Evolutionary conservation across 1,140 invertebrate species (phyloP), one percentile per base, ranked within the genome.

Genomic region (Drosophila simulans): DNA sequence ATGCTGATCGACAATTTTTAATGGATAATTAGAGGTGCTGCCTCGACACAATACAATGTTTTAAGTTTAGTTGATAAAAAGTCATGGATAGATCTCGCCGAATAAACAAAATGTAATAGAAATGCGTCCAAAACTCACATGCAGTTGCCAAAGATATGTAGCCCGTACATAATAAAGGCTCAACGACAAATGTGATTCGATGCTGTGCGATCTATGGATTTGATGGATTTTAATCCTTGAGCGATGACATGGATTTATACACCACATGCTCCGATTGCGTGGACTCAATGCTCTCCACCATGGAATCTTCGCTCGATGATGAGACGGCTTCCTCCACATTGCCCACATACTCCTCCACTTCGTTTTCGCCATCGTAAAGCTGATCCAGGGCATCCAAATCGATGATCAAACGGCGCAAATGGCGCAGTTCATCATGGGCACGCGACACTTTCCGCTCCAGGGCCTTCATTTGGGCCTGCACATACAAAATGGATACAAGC

Each of bases 351-450:
- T 83, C 80, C 2, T 73, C 60, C 12, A 80, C 70, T 1, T 88
- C 83, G 40, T 46, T 72, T n/a, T 82, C 75, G 66, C 70, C 76
- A 22, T 79, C 79, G 42, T 86, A 86, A 7, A 86, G 63, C 11
- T 71, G 45, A 15, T 83, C 76, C 8, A 25, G 17, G 0, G 71
- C 63, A 3, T 77, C 76, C 17, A 88, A 22, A 12, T 77, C 70
- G 13, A 83, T 73, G 0, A 88, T 42, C 0, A 84, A 27, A 20
- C 80, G 76, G 0, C 80, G 80, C 48, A 88, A 49, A 11, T 80
- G 66, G 7, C 83, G 83, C 42, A 88, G n/a, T 5, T 88, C 83
- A 5, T 88, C 80, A 13, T 89, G 70, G 4, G 84, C 84, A 3
- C 76, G 76, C 0, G 79, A 63, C 1, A 88, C 83, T 5, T 88